Evolutionary conservation across 2,113 vertebrate genomes (phyloP), one percentile per base, ranked within the genome.

Genomic region (Salvelinus sp.): DNA sequence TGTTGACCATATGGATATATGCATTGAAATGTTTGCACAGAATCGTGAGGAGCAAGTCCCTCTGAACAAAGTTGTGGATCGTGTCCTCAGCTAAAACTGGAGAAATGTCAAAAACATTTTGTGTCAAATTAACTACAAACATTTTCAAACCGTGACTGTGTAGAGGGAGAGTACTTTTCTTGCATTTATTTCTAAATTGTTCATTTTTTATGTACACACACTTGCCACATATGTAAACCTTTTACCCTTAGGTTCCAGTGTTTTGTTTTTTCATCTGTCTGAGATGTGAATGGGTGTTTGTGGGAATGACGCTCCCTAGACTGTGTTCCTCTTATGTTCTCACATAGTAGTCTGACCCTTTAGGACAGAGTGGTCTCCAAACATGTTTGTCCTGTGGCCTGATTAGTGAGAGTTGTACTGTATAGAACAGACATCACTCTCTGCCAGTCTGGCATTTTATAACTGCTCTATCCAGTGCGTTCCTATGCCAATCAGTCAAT

Each of bases 11-110:
- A 84, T 92, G 84, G 81, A 91, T 92, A 91, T 92, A 90, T 92
- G 90, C 90, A 90, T 91, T 89, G 90, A 92, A 92, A 90, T 92
- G 89, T 92, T 91, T 91, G 90, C 89, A 91, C 90, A 91, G 83
- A 90, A 82, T 88, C 79, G 79, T 28, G 25, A 80, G 64, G 87
- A 85, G 88, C 76, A 14, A 76, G 73, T 70, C 75, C 87, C 88
- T 91, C 85, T 81, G 79, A 88, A 83, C 85, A 88, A 85, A 87
- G 85, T 73, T 78, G 77, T 81, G 16, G 38, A 85, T 28, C 12
- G 65, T 80, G 75, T 87, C 78, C 65, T 88, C 74, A 74, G 81
- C 48, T 75, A n/a, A 72, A 79, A 85, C 73, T 54, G 75, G 66
- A 82, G 30, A 76, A 65, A 68, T 64, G 80, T 83, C 74, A 79